Evolutionary conservation across 2,797 vertebrate species (phyloP), one percentile per base, ranked within the genome.

Genomic region (Smutsia gigantea): DNA sequence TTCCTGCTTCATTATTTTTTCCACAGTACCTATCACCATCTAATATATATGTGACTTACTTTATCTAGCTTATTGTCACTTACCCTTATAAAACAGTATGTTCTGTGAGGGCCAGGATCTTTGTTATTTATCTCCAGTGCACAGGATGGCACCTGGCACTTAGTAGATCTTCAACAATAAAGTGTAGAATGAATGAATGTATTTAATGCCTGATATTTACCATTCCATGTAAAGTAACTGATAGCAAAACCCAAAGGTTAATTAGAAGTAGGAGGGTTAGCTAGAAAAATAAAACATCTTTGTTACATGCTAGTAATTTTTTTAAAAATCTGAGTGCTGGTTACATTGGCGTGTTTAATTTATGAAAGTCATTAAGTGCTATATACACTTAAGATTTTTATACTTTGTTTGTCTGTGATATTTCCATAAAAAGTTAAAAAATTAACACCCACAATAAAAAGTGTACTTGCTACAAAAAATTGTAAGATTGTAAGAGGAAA

Each of bases 291-390:
- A 42, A 93, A 87, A 51, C 57, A 71, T 78, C 55, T 29, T 90
- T 85, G 71, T 4, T 81, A n/a, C 31, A 61, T 91, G 78, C 23
- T 37, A 34, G 15, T 86, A 66, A 53, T 74, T 85, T 68, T 90
- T 87, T 74, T 29, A 46, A 46, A 10, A 46, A 57, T 84, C 46
- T 72, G 63, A 84, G 49, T 68, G n/a, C n/a, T 87, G 51, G 17
- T 57, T 94, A 46, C 53, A 82, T 69, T 59, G 7, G 13, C 59
- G 3, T 75, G 17, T 55, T 94, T 88, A 61, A 92, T 85, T 81
- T 94, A 9, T 93, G 85, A 94, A 68, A 94, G 66, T 69, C 66
- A 85, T 57, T 85, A 82, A 86, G 5, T 29, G 84, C 25, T 69
- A 1, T 64, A 10, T 77, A 39, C n/a, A 57, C 37, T 71, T 59